Conservation (phyloP, 2,113 vertebrate genomes). For the Abramis brama region DNA sequence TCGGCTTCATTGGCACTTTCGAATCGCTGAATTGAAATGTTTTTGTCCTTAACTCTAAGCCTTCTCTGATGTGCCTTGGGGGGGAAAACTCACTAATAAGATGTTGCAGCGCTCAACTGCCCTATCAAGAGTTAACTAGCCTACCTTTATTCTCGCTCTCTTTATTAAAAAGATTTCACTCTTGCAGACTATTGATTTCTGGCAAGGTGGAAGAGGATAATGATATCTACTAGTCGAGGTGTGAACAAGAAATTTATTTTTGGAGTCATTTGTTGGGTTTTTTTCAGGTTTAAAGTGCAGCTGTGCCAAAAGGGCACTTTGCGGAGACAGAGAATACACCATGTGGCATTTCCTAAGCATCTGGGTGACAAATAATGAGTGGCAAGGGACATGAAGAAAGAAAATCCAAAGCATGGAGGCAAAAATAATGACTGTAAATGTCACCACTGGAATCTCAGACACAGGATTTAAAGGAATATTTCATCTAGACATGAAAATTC, state of each 20-base stretch:
- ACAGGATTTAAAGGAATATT: constrained; percentile 14
- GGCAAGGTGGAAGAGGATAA: constrained; percentile 60
- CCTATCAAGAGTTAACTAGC: constrained; percentile 19
- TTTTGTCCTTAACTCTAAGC: constrained; percentile 5
- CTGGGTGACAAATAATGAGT: constrained; percentile 42
- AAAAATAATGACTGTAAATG: constrained; percentile 12
- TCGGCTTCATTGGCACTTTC: constrained; percentile 38
- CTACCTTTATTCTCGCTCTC: constrained; percentile 13
- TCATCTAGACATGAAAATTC: constrained; percentile 6
- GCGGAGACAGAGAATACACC: constrained; percentile 32
- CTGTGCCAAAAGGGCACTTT: constrained; percentile 54
- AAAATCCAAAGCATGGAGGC: constrained; percentile 15
- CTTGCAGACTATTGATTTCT: constrained; percentile 63
- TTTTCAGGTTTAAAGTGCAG: constrained; percentile 50
- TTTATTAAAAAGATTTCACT: constrained; percentile 58
- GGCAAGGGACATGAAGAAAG: constrained; percentile 8
- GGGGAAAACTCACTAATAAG: neutral
- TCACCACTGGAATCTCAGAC: constrained; percentile 2
- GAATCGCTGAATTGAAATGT: constrained; percentile 35
- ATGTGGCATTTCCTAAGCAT: constrained; percentile 39
- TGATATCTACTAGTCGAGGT: constrained; percentile 59
- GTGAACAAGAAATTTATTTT: constrained; percentile 61
- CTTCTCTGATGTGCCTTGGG: neutral
- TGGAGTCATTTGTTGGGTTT: constrained; percentile 47
- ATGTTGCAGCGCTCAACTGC: neutral